Conservation (phyloP, 2,113 vertebrate genomes). For the Pavo muticus region DNA sequence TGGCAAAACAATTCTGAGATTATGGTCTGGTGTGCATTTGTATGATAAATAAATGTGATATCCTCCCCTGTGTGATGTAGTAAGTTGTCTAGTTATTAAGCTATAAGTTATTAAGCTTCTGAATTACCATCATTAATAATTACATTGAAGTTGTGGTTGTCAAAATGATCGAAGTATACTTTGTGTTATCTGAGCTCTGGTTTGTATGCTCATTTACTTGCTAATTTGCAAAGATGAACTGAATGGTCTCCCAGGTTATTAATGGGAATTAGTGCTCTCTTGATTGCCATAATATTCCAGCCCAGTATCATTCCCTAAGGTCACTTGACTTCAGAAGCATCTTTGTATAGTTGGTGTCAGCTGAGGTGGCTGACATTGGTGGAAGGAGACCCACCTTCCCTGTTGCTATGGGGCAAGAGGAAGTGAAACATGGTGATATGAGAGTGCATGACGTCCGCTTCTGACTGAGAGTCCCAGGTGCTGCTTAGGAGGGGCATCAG, state of each 20-base stretch:
- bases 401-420: accelerated
- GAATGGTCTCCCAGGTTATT: neutral
- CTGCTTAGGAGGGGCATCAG: accelerated
- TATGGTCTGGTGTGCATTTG: neutral
- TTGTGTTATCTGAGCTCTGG: neutral
- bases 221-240: neutral
- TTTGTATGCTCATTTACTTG: neutral
- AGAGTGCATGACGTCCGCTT: accelerated
- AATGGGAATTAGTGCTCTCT: neutral
- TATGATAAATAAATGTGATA: neutral
- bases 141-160: neutral
- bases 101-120: neutral
- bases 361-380: accelerated
- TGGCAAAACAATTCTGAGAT: neutral
- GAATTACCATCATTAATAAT: neutral
- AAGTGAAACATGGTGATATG: neutral
- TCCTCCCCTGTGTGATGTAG: neutral
- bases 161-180: neutral
- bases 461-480: accelerated
- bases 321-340: neutral
- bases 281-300: neutral
- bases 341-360: accelerated
- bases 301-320: neutral
- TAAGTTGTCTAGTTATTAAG: neutral
- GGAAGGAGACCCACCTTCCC: neutral